Base-by-base conservation (phyloP, 2,888 invertebrate species). In the Temnothorax rugatulus region DNA sequence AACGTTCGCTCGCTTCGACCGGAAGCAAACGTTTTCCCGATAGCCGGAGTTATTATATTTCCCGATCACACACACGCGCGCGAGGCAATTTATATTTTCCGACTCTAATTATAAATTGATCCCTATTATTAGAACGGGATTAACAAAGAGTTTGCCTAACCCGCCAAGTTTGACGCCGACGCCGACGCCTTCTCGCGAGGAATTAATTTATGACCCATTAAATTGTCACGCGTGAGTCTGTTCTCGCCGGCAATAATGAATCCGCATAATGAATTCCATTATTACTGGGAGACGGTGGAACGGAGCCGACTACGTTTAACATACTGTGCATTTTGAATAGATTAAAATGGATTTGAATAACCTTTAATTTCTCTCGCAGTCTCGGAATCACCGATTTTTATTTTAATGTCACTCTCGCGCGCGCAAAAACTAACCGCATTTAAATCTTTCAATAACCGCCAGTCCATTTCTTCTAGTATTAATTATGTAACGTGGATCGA, bases 281-380 rank as follows among this genome's bases (percentile, higher is more conserved):
- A 79, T 74, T 44, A 59, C 34, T 7, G 34, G 15, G 11, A 44
- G 29, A 54, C 13, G 71, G 0, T 15, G 44, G 29, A n/a, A 54
- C 18, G n/a, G 34, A 44, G 21, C 34, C 34, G 34, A 25, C 47
- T 21, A 25, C 29, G 25, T 75, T 59, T 59, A 59, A 71, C 41
- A 73, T 41, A 41, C 52, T n/a, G 13, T n/a, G 47, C 25, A 47
- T 74, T 74, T 75, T 81, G 74, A 81, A 38, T 59, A 38, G 13
- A 47, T 74, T 59, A 18, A 81, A 81, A 59, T 38, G 34, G 38
- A 47, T 81, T 59, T 74, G n/a, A 75, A 81, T 73, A 81, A 75
- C 25, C 21, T 38, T 81, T 47, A 74, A 79, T 81, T 79, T 73
- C 25, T 81, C 73, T 73, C 25, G 21, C 5, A 25, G 18, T 18